Conservation (phyloP, 1,140 invertebrate species). For the Apis cerana region DNA sequence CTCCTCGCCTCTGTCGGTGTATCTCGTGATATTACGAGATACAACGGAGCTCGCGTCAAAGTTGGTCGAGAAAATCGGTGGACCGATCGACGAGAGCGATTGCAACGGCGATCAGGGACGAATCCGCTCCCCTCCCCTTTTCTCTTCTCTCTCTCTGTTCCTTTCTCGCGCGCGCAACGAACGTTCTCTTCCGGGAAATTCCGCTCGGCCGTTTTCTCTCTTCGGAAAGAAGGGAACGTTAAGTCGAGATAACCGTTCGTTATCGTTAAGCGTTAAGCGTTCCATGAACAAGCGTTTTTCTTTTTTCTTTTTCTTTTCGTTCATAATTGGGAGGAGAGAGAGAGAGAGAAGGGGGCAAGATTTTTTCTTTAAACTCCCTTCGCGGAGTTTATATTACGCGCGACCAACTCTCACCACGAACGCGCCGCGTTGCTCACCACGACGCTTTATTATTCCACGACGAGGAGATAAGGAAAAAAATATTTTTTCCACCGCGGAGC, state of each 20-base stretch:
- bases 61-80: neutral
- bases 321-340: conserved; percentile 39
- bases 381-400: too few relatives aligned
- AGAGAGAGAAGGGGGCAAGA: too few relatives aligned
- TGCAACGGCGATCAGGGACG: neutral
- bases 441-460: conserved; percentile 8
- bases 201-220: too few relatives aligned
- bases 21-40: neutral
- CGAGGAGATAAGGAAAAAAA: conserved; percentile 26
- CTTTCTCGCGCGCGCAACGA: conserved; percentile 27
- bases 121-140: too few relatives aligned
- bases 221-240: too few relatives aligned
- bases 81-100: neutral
- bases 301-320: conserved; percentile 41
- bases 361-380: too few relatives aligned
- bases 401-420: too few relatives aligned
- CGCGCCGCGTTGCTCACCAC: too few relatives aligned
- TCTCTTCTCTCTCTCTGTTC: neutral
- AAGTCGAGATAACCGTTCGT: conserved; percentile 36
- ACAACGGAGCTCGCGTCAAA: neutral
- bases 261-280: conserved; percentile 61
- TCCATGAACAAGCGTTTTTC: conserved; percentile 23
- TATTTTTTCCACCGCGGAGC: conserved; percentile 22
- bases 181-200: conserved; percentile 25
- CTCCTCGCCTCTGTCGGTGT: neutral